Percentiles rank a stretch among this genome's conserved stretches.
Evolutionary conservation across 2,888 invertebrate species (phyloP).

Genomic region (Sphaeridia pumilis): DNA sequence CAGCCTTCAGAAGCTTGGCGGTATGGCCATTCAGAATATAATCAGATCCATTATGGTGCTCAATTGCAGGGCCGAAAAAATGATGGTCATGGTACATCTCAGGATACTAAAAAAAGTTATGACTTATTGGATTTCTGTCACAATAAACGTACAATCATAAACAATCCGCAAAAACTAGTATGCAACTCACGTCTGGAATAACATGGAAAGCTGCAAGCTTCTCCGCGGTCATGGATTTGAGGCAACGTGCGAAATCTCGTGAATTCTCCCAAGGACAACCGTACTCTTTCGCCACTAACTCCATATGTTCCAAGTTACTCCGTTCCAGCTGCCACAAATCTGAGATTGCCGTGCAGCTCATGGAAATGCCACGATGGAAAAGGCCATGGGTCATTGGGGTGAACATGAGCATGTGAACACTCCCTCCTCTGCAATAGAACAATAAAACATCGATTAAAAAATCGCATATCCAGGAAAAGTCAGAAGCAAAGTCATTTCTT

Average conservation of each 20-base stretch:
- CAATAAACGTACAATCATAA: background rate
- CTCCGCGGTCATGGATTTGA: background rate
- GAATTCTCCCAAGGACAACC: background rate
- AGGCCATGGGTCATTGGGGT: background rate
- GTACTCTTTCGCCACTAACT: background rate
- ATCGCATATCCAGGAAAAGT: background rate
- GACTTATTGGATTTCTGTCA: background rate
- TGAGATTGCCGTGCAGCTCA: background rate
- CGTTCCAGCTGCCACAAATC: constrained; percentile 4
- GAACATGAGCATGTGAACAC: background rate
- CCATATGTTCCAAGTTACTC: constrained; percentile 1
- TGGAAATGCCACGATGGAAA: background rate
- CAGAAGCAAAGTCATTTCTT: background rate
- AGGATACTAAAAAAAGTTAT: background rate
- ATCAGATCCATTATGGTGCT: background rate
- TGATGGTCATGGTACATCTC: background rate
- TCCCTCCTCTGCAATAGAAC: background rate
- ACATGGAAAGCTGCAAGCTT: background rate
- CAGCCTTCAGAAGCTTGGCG: background rate
- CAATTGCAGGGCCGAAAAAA: background rate
- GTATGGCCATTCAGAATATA: background rate
- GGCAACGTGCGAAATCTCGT: background rate
- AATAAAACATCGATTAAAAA: background rate
- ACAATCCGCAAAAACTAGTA: background rate
- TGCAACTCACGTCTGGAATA: background rate